phyloP scores from a whole-genome alignment of 2,888 invertebrate species.

The Acronicta leporina region DNA sequence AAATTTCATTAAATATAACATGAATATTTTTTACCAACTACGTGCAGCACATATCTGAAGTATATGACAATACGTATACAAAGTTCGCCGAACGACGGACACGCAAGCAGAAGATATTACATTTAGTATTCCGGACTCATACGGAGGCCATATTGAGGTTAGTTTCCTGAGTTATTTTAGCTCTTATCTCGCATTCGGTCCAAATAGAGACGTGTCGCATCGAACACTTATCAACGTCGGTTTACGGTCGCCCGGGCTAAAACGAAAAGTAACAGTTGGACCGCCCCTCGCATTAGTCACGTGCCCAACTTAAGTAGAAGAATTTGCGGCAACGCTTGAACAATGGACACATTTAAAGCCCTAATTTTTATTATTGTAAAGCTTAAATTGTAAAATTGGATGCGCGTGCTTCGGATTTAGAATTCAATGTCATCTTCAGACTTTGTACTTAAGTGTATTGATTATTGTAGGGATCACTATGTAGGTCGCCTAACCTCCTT shows the following conservation, averaged over 20 bases:
- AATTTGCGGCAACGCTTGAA: constrained; percentile 74
- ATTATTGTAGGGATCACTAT: no score
- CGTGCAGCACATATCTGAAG: neutral
- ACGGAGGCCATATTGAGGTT: constrained; percentile 56
- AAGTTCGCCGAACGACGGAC: constrained; percentile 11
- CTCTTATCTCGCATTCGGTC: constrained; percentile 72
- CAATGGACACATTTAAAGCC: constrained; percentile 67
- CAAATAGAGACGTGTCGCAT: constrained; percentile 75
- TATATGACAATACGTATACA: neutral
- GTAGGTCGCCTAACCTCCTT: no score
- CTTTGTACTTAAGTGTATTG: no score
- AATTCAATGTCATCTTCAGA: no score
- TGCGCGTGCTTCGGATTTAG: neutral
- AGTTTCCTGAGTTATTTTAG: constrained; percentile 68
- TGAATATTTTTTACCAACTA: neutral
- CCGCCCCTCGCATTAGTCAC: constrained; percentile 76
- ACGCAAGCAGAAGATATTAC: constrained; percentile 33
- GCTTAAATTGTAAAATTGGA: constrained; percentile 2
- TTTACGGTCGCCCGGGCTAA: constrained; percentile 75
- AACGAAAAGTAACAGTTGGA: constrained; percentile 75
- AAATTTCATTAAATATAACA: no score
- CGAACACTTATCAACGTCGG: constrained; percentile 80
- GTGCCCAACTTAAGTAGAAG: constrained; percentile 75
- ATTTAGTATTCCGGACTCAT: constrained; percentile 50
- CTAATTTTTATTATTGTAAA: constrained; percentile 57